Conservation (phyloP, 2,113 vertebrate species). For the Brachirus orientalis region DNA sequence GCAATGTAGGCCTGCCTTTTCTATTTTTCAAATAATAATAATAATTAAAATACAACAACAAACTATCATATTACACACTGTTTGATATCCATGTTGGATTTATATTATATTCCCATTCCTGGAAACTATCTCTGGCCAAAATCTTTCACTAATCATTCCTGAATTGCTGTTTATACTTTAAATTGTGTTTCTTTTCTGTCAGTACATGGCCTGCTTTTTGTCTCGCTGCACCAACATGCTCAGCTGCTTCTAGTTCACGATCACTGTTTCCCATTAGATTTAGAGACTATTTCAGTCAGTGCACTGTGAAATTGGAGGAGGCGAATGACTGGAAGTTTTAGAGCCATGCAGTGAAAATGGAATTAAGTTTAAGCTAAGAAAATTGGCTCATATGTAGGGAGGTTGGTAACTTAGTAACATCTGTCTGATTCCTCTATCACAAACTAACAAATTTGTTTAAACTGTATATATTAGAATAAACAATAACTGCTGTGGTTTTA, state of each 20-base stretch:
- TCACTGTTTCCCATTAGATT: constrained; percentile 5
- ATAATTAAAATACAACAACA: neutral
- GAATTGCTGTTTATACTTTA: neutral
- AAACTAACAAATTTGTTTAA: too few species aligned
- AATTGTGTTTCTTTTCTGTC: neutral
- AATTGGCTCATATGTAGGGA: too few species aligned
- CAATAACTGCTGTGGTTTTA: too few species aligned
- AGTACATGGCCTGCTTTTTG: neutral
- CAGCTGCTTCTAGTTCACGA: neutral
- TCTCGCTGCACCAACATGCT: neutral
- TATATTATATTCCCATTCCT: neutral
- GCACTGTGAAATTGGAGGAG: neutral
- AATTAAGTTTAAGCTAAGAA: too few species aligned
- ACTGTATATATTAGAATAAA: too few species aligned
- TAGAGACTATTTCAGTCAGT: neutral
- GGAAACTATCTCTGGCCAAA: neutral
- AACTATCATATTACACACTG: neutral
- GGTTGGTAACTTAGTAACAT: too few species aligned
- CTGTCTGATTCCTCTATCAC: too few species aligned
- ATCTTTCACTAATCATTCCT: neutral
- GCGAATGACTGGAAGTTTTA: neutral
- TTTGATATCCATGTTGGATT: neutral
- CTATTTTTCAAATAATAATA: neutral
- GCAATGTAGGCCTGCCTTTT: neutral
- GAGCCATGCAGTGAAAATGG: too few species aligned